These are phyloP conservation scores for Calosoma granatense DNA, from an alignment of 1,140 invertebrate genomes.

Conservation along the genomic window DNA sequence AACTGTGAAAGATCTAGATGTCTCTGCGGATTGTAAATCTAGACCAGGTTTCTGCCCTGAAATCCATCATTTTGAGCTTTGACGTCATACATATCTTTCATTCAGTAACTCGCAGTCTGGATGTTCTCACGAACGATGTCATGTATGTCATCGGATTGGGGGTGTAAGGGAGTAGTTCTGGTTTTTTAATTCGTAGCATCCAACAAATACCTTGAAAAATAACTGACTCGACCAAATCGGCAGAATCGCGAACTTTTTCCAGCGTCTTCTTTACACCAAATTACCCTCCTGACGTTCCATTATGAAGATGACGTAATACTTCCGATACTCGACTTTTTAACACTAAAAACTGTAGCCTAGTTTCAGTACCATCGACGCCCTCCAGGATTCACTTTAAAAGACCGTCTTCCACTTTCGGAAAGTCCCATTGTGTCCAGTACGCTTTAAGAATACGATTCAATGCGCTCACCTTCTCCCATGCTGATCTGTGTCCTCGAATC, in stretches of 20 bases:
- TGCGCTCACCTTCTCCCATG: neutral
- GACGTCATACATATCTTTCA: neutral
- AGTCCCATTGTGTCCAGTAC: slow-evolving; percentile 16
- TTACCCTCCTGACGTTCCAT: slow-evolving; percentile 11
- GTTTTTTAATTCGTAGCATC: slow-evolving; percentile 20
- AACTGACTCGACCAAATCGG: slow-evolving; percentile 25
- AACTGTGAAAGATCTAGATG: neutral
- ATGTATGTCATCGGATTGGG: slow-evolving; percentile 25
- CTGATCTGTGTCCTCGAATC: neutral
- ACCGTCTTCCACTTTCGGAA: slow-evolving; percentile 5
- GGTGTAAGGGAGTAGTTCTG: slow-evolving; percentile 25
- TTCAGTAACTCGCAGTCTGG: neutral
- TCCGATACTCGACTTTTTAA: neutral
- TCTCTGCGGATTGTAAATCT: slow-evolving; percentile 6
- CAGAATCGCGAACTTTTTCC: slow-evolving; percentile 17
- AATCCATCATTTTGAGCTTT: neutral
- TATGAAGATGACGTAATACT: neutral
- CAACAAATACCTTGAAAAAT: too few species aligned
- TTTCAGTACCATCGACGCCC: neutral
- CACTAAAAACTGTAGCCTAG: neutral
- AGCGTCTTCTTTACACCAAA: slow-evolving; percentile 14
- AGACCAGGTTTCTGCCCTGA: neutral
- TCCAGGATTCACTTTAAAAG: slow-evolving; percentile 3
- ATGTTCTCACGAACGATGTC: neutral
- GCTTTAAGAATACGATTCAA: slow-evolving; percentile 11